Conservation (phyloP, 2,113 vertebrate genomes). For the Actenoides lindsayi region DNA sequence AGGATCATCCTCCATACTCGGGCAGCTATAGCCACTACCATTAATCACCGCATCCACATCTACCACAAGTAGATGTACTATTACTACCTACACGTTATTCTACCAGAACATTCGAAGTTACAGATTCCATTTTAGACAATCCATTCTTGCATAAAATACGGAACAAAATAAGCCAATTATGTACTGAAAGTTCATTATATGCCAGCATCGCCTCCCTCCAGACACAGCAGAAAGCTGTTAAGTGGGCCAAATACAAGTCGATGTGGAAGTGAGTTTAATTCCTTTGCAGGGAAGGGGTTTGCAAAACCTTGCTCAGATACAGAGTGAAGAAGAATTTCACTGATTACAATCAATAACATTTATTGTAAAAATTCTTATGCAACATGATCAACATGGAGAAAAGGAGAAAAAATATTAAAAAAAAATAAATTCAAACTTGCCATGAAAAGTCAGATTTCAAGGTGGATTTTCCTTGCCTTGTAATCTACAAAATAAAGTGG, state of each 20-base stretch:
- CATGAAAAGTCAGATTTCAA: constrained; percentile 18
- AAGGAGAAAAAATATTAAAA: too few species aligned
- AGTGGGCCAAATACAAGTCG: background rate
- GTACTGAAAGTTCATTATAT: background rate
- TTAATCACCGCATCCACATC: constrained; percentile 17
- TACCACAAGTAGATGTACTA: background rate
- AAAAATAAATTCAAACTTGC: background rate
- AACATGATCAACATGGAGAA: background rate
- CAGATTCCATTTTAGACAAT: background rate
- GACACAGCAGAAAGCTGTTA: background rate
- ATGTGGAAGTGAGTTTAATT: background rate
- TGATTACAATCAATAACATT: background rate
- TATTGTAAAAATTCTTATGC: background rate
- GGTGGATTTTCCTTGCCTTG: background rate
- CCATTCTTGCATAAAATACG: background rate
- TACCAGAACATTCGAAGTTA: background rate
- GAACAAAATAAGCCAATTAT: background rate
- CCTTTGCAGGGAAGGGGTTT: background rate
- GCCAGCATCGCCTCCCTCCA: background rate
- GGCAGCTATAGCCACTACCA: constrained; percentile 3
- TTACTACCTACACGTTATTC: background rate
- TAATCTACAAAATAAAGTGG: background rate
- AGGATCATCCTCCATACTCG: constrained; percentile 11
- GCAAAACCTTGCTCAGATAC: background rate
- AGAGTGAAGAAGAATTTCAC: background rate